These are phyloP conservation scores for Coendou prehensilis DNA, from an alignment of 2,797 vertebrate species.

Conservation along the genomic window DNA sequence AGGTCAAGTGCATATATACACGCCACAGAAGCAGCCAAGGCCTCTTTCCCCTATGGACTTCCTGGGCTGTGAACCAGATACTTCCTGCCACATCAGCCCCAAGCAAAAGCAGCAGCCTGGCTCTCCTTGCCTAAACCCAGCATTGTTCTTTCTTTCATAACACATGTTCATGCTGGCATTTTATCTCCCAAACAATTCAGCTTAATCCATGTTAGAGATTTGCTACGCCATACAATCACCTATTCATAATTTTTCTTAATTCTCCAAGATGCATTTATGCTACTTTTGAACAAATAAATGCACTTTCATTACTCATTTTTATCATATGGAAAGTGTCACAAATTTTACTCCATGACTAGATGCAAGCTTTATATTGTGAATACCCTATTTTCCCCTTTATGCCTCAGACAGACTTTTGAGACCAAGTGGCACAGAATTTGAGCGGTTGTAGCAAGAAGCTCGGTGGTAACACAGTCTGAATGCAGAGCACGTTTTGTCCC, in stretches of 20 bases:
- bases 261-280: constrained; percentile 61
- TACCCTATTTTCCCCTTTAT: constrained; percentile 34
- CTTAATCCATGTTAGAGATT: constrained; percentile 48
- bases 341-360: constrained; percentile 40
- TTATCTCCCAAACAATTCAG: background rate
- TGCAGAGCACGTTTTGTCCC: background rate
- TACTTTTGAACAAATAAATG: constrained; percentile 53
- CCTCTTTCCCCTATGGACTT: background rate
- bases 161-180: background rate
- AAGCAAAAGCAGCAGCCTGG: constrained; percentile 18
- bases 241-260: constrained; percentile 32
- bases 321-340: background rate
- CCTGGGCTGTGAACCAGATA: background rate
- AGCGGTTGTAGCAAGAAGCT: constrained; percentile 65
- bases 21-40: background rate
- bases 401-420: constrained; percentile 54
- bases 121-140: background rate
- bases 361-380: constrained; percentile 37
- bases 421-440: background rate
- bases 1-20: background rate
- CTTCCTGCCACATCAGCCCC: constrained; percentile 16
- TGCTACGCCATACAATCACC: background rate
- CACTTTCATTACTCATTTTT: constrained; percentile 44
- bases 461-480: background rate
- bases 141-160: background rate